A percentile compares a stretch with the other conserved stretches of the same genome.
These are phyloP conservation scores for Erannis defoliaria DNA, from an alignment of 2,888 invertebrate genomes.

Conservation along the genomic window DNA sequence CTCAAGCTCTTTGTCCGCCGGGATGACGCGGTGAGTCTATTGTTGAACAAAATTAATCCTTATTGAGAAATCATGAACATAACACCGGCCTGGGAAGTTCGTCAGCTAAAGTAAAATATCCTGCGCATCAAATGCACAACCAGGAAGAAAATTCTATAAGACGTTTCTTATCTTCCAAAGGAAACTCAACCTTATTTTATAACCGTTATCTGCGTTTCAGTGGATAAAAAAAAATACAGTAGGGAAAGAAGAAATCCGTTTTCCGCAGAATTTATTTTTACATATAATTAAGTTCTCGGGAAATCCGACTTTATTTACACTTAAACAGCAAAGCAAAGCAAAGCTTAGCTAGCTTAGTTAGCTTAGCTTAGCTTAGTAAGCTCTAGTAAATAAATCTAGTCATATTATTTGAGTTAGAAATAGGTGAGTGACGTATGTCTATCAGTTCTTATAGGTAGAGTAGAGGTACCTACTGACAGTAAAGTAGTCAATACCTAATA, in stretches of 20 bases:
- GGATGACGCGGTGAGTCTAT: conserved; percentile 80
- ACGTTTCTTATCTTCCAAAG: not conserved
- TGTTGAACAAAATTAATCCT: conserved; percentile 41
- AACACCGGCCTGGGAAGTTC: not conserved
- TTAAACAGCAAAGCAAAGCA: too few relatives aligned
- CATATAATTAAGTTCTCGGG: not conserved
- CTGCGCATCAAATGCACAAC: not conserved
- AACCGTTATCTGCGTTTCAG: not conserved
- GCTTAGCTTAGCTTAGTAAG: too few relatives aligned
- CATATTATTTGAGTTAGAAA: too few relatives aligned
- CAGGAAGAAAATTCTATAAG: not conserved
- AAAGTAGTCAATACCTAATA: conserved; percentile 3
- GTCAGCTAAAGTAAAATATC: not conserved
- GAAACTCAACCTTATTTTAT: not conserved
- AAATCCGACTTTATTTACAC: not conserved
- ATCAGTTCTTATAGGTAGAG: too few relatives aligned
- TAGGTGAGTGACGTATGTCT: not conserved
- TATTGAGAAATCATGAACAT: conserved; percentile 3
- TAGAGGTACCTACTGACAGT: too few relatives aligned
- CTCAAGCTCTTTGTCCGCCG: conserved; percentile 69
- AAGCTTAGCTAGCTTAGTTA: too few relatives aligned
- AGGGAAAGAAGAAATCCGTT: conserved; percentile 3
- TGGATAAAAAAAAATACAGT: not conserved
- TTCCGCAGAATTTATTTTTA: conserved; percentile 2
- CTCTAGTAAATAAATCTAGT: too few relatives aligned